phyloP scores from a whole-genome alignment of 37 sponge, comb jelly and placozoan genomes.

The Diacarnus erythraeanus region DNA sequence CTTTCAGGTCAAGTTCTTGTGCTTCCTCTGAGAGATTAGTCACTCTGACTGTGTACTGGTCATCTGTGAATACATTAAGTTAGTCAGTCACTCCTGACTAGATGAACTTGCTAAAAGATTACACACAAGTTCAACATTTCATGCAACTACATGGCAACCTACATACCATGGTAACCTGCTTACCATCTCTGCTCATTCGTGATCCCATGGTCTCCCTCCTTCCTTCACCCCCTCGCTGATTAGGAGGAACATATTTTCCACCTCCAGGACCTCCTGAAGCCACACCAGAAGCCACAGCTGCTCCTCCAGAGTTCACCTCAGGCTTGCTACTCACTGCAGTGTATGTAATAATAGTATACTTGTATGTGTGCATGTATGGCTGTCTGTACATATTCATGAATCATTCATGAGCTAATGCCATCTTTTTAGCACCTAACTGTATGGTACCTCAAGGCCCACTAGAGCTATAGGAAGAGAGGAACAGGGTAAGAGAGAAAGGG shows the following conservation, averaged over 20 bases:
- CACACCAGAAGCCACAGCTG: background rate
- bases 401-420: too few species aligned
- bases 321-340: conserved; percentile 19
- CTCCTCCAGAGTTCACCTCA: background rate
- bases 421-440: too few species aligned
- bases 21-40: conserved; percentile 94
- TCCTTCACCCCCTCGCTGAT: conserved; percentile 46
- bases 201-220: conserved; percentile 33
- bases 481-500: too few species aligned
- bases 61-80: conserved; percentile 72
- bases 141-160: background rate
- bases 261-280: conserved; percentile 3
- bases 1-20: conserved; percentile 81
- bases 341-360: conserved; percentile 15
- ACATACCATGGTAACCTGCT: background rate
- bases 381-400: too few species aligned
- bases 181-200: conserved; percentile 22
- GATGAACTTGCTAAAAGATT: background rate
- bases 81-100: too few species aligned
- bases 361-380: background rate
- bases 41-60: conserved; percentile 87
- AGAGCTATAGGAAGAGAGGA: too few species aligned
- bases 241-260: conserved; percentile 73
- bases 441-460: too few species aligned
- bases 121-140: background rate